Conservation (phyloP, 2,888 invertebrate species). For the Orthosia gracilis region DNA sequence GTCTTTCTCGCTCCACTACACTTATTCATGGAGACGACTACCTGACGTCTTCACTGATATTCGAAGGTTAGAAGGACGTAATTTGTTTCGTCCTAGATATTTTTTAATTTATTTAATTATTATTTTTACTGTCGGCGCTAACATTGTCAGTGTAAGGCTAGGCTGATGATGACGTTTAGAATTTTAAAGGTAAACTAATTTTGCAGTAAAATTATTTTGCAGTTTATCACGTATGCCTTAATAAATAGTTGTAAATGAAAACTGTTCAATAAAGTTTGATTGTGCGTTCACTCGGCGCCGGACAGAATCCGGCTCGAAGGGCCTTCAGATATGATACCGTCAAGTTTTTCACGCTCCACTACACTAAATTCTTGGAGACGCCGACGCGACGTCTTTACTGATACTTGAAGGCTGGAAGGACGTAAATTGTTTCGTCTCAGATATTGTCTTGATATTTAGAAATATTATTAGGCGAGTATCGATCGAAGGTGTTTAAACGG, state of each 20-base stretch:
- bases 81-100: slow-evolving; percentile 28
- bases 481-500: no score
- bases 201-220: no score
- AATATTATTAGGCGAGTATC: no score
- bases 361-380: slow-evolving; percentile 82
- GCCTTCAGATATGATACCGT: slow-evolving; percentile 85
- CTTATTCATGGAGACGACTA: slow-evolving; percentile 82
- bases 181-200: no score
- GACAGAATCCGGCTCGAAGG: slow-evolving; percentile 63
- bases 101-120: background rate
- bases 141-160: no score
- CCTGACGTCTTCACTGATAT: slow-evolving; percentile 77
- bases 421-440: slow-evolving; percentile 40
- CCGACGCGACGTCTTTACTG: slow-evolving; percentile 78
- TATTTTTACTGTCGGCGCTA: no score
- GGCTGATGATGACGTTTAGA: no score
- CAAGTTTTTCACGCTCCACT: slow-evolving; percentile 82
- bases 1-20: slow-evolving; percentile 81
- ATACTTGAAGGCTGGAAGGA: slow-evolving; percentile 56
- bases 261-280: slow-evolving; percentile 89
- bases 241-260: slow-evolving; percentile 77
- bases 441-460: background rate
- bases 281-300: slow-evolving; percentile 80
- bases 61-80: slow-evolving; percentile 53
- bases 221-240: no score